These are phyloP conservation scores for Apostichopus parvimensis DNA, from an alignment of 35 echinoderm and acorn worm genomes.

Conservation along the genomic window DNA sequence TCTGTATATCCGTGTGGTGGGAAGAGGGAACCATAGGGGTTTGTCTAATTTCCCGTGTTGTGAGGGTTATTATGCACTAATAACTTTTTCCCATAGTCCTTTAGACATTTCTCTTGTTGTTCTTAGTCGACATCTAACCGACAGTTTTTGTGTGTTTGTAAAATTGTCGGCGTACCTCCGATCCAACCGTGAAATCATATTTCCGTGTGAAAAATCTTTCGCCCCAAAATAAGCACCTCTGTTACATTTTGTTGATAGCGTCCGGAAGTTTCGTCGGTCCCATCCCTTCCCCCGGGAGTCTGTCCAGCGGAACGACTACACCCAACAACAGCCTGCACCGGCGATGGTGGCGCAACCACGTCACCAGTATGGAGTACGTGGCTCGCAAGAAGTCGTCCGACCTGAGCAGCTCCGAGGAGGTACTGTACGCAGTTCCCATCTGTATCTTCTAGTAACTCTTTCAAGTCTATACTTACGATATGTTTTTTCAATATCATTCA, in stretches of 20 bases:
- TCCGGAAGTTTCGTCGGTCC: constrained; percentile 84
- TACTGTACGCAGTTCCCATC: background rate
- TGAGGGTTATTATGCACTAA: too few species aligned
- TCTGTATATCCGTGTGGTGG: too few species aligned
- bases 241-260: constrained; percentile 38
- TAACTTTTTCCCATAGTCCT: background rate
- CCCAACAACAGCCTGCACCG: constrained; percentile 72
- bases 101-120: too few species aligned
- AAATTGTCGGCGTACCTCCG: too few species aligned
- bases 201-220: background rate
- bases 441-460: too few species aligned
- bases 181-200: background rate
- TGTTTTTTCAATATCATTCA: too few species aligned
- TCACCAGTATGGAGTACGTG: constrained; percentile 88
- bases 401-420: constrained; percentile 56
- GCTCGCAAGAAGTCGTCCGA: constrained; percentile 62
- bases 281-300: constrained; percentile 79
- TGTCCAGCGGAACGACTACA: constrained; percentile 69
- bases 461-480: too few species aligned
- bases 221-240: background rate
- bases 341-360: constrained; percentile 81
- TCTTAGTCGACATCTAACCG: too few species aligned
- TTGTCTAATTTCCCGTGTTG: too few species aligned
- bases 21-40: too few species aligned
- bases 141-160: too few species aligned